Evolutionary conservation across 2,113 vertebrate species (phyloP), one percentile per base, ranked within the genome.

Genomic region (Upupa epops): DNA sequence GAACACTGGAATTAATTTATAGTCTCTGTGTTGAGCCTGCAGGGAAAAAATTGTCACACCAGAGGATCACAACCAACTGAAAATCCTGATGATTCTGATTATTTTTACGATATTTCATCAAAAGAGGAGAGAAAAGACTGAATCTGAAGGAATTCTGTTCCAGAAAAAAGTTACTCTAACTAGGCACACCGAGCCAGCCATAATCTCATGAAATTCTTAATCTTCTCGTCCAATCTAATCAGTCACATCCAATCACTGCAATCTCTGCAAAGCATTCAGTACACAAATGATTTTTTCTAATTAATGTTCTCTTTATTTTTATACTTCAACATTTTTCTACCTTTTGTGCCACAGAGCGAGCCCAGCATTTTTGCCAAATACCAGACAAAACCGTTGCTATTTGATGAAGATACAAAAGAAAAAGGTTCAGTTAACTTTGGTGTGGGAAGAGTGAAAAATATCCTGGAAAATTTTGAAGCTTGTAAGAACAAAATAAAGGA

Each of bases 401-500:
- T 98, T 96, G 98, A 97, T 90, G 96, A 96, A 58, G 98, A 99
- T 46, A 55, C 88, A 40, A 99, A 97, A 69, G 97, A 98, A 91
- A 98, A 96, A 94, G 54, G 31, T 24, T 86, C 81, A 6, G 79
- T 96, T 89, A 81, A 88, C 93, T 95, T 97, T 95, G 95, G 96
- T 65, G 8, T 71, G 83, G 96, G 96, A 89, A 98, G 98, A 94
- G 46, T 75, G 54, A 98, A 97, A 96, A 96, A 80, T 54, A 79
- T 98, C 82, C 95, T 99, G 70, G 98, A 98, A 80, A 98, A 96
- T 83, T 99, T 99, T 98, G 98, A 99, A 95, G 97, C 96, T 36
- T 98, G 97, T 92, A 99, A 97, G 95, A 98, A 97, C 97, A 98
- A 95, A 86, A 96, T 98, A 89, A 98, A 98, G 97, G 98, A 99